Conservation (phyloP, 1,140 invertebrate species). For the Drosophila lacteicornis region DNA sequence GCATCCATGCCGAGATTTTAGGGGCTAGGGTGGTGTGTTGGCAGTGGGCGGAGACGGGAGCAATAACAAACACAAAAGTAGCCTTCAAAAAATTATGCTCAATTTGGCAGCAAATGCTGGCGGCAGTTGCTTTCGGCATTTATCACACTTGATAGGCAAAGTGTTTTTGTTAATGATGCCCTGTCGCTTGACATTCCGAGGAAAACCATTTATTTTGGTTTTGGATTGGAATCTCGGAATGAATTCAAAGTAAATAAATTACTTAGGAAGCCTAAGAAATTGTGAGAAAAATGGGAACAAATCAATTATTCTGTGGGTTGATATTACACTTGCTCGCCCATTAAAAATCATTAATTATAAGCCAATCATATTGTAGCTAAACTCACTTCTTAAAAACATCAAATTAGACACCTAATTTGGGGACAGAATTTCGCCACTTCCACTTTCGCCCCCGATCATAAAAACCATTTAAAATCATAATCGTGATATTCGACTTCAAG, state of each 20-base stretch:
- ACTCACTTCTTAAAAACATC: no score
- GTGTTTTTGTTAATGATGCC: conserved; percentile 72
- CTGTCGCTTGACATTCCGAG: conserved; percentile 33
- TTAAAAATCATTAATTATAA: conserved; percentile 4
- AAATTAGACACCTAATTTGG: no score
- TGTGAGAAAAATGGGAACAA: neutral
- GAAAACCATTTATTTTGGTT: conserved; percentile 44
- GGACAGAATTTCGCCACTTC: no score
- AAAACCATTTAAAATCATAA: no score
- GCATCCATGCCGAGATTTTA: neutral
- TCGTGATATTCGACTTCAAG: no score
- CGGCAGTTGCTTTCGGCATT: conserved; percentile 50
- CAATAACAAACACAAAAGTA: conserved; percentile 52
- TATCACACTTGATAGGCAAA: conserved; percentile 76
- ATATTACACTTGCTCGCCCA: neutral
- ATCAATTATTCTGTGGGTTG: neutral
- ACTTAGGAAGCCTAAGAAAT: conserved; percentile 10
- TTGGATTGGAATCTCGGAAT: conserved; percentile 11
- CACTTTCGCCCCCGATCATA: no score
- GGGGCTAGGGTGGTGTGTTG: no score
- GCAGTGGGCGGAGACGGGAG: neutral
- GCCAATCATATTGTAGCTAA: neutral
- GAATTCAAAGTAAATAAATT: conserved; percentile 27
- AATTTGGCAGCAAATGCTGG: conserved; percentile 66
- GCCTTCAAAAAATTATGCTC: conserved; percentile 65